Base-by-base conservation (phyloP, 2,113 vertebrate genomes). In the Hemiprocne comata region DNA sequence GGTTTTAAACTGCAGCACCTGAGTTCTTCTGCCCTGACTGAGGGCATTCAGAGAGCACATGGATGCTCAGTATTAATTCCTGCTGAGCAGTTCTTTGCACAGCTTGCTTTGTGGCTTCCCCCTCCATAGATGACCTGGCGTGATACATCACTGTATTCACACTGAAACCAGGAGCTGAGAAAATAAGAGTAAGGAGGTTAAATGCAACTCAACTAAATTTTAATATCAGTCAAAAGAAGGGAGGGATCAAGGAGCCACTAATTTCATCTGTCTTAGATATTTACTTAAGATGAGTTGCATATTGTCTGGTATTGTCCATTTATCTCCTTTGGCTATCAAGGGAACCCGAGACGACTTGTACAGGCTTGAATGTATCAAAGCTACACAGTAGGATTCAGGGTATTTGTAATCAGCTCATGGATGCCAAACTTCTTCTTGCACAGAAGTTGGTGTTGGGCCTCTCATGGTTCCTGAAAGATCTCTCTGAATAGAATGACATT, bases 1-100 rank as follows among this genome's bases (percentile, higher is more conserved):
- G 57, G 33, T 26, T 93, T 91, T 64, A 70, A 64, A 38, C n/a
- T 54, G 69, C n/a, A 89, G 46, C 36, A 87, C 46, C 77, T 81
- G 77, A 75, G 28, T 62, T 85, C 57, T 84, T 23, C 78, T 72
- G 73, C 51, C n/a, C 51, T 58, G 42, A 81, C 15, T 42, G 57
- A 75, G 53, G 54, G 19, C 42, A 70, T 48, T 82, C 44, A 66
- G 61, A 31, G 46, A 29, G 4, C 4, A 1, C 28, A 8, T 19
- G 75, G 21, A 36, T 38, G 34, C 54, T 90, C 21, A 7, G 51
- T 6, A 1, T 73, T 88, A 13, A 65, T 54, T 76, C 73, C 67
- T 67, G 57, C 55, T 0, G 4, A 42, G 78, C 31, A 26, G 42
- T 34, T 70, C 54, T 57, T 79, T 44, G 40, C 25, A 12, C 25